Percentiles rank a stretch among this genome's conserved stretches.
These are phyloP conservation scores for Caenorhabditis inopinata DNA, from an alignment of 1,140 invertebrate species.

Conservation along the genomic window DNA sequence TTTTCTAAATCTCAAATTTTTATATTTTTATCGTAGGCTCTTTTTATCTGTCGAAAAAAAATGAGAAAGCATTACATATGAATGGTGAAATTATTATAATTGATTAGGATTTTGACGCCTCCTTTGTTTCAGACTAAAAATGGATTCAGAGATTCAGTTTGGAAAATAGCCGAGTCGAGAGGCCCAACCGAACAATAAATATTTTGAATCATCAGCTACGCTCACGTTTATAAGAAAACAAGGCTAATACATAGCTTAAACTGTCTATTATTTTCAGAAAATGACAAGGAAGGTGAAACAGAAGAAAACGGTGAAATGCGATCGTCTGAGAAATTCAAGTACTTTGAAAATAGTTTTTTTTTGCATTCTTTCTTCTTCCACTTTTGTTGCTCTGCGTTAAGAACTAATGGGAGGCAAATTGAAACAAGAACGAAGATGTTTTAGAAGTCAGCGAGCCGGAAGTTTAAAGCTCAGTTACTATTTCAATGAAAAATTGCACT, in stretches of 20 bases:
- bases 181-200: neutral
- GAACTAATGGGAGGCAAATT: neutral
- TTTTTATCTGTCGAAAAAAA: too few species aligned
- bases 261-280: neutral
- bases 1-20: too few species aligned
- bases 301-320: slow-evolving; percentile 1
- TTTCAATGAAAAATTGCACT: neutral
- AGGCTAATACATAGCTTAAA: too few species aligned
- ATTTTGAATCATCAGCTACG: slow-evolving; percentile 15
- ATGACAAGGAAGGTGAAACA: neutral
- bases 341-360: slow-evolving; percentile 22
- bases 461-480: slow-evolving; percentile 21
- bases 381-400: neutral
- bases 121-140: neutral
- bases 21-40: too few species aligned
- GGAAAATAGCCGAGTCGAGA: neutral
- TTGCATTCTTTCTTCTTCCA: neutral
- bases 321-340: slow-evolving; percentile 29
- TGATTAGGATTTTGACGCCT: neutral
- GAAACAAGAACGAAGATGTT: neutral
- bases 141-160: neutral
- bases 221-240: too few species aligned
- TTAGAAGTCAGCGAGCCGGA: slow-evolving; percentile 9
- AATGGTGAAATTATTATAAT: too few species aligned
- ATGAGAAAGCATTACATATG: too few species aligned